These are phyloP conservation scores for Tineola bisselliella DNA, from an alignment of 2,888 invertebrate species.

Conservation along the genomic window DNA sequence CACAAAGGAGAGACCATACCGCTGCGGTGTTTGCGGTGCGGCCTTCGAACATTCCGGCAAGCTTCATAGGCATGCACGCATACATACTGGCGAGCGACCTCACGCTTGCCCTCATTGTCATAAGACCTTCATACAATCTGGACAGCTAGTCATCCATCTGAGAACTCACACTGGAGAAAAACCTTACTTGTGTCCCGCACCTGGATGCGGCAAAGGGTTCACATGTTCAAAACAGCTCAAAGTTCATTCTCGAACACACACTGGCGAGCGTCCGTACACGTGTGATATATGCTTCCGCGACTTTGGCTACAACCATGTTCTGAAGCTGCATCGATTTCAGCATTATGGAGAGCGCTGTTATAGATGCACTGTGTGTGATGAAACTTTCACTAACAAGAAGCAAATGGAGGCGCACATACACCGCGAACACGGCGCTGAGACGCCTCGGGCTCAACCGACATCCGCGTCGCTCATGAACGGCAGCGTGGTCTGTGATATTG, in stretches of 20 bases:
- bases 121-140: slow-evolving; percentile 91
- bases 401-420: slow-evolving; percentile 88
- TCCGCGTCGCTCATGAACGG: slow-evolving; percentile 34
- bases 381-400: slow-evolving; percentile 90
- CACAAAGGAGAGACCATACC: slow-evolving; percentile 91
- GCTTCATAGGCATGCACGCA: slow-evolving; percentile 88
- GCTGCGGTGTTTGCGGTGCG: slow-evolving; percentile 86
- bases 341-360: slow-evolving; percentile 93
- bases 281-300: slow-evolving; percentile 92
- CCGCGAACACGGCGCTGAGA: slow-evolving; percentile 65
- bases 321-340: slow-evolving; percentile 88
- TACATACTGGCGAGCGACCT: slow-evolving; percentile 90
- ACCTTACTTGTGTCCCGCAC: slow-evolving; percentile 82
- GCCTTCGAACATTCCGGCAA: slow-evolving; percentile 93
- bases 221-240: slow-evolving; percentile 92
- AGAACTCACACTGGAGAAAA: slow-evolving; percentile 90
- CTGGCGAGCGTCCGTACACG: slow-evolving; percentile 90
- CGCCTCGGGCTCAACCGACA: slow-evolving; percentile 45
- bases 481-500: slow-evolving; percentile 43
- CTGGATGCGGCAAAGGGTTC: slow-evolving; percentile 88
- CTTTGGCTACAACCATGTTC: slow-evolving; percentile 91
- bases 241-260: slow-evolving; percentile 90
- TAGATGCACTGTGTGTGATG: slow-evolving; percentile 91
- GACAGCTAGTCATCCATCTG: slow-evolving; percentile 90
- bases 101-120: slow-evolving; percentile 89